Evolutionary conservation across 1,140 invertebrate species (phyloP).

Genomic region (Drosophila miranda): DNA sequence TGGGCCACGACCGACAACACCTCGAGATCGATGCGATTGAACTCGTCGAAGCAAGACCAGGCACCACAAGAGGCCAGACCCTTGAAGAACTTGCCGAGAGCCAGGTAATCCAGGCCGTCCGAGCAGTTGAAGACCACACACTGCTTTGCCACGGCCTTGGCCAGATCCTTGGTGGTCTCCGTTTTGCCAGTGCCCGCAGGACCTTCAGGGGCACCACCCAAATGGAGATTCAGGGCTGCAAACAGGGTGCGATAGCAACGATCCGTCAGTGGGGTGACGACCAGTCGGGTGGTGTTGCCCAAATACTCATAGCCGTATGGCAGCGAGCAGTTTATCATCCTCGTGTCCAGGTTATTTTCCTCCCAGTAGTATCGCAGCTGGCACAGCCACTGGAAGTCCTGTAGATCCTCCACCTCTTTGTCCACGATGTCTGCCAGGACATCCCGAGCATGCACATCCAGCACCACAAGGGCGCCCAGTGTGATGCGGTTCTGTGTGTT

Average conservation of each 20-base stretch:
- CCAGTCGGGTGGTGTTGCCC: slow-evolving; percentile 93
- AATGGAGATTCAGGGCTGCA: slow-evolving; percentile 92
- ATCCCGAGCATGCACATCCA: slow-evolving; percentile 96
- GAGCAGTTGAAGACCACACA: slow-evolving; percentile 99
- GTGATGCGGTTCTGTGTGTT: slow-evolving; percentile 95
- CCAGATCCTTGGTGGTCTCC: slow-evolving; percentile 97
- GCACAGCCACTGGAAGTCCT: slow-evolving; percentile 96
- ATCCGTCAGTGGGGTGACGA: slow-evolving; percentile 96
- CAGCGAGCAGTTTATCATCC: slow-evolving; percentile 96
- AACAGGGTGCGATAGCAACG: slow-evolving; percentile 96
- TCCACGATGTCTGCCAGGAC: slow-evolving; percentile 89
- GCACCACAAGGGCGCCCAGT: slow-evolving; percentile 93
- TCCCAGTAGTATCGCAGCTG: slow-evolving; percentile 97
- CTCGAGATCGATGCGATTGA: slow-evolving; percentile 92
- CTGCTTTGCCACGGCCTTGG: slow-evolving; percentile 97
- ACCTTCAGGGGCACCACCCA: slow-evolving; percentile 95
- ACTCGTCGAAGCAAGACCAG: slow-evolving; percentile 99
- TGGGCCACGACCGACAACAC: slow-evolving; percentile 96
- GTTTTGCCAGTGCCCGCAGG: slow-evolving; percentile 98
- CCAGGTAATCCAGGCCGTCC: slow-evolving; percentile 95
- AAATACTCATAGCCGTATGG: slow-evolving; percentile 98
- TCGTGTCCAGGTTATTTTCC: slow-evolving; percentile 88
- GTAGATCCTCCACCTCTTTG: slow-evolving; percentile 86
- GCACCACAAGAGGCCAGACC: slow-evolving; percentile 97
- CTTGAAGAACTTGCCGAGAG: slow-evolving; percentile 98